Evolutionary conservation across 2,113 vertebrate genomes (phyloP), one percentile per base, ranked within the genome.

Genomic region (Callocephalon fimbriatum): DNA sequence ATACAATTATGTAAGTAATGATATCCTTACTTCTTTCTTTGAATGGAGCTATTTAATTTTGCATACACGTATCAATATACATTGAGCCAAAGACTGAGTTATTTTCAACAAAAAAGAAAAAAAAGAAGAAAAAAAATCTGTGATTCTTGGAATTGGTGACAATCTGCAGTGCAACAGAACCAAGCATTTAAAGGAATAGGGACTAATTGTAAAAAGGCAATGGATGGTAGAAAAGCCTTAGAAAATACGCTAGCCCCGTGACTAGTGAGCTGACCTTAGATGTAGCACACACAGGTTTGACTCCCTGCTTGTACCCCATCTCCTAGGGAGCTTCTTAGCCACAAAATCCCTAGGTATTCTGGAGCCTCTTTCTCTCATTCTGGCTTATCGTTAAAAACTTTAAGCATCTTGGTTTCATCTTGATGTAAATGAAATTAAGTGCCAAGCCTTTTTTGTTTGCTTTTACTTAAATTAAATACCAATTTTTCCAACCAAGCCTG

Each of bases 281-380:
- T 1, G 2, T 8, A 23, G 50, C 11, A 42, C 45, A 14, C 2
- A 0, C 2, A 3, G 29, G 12, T 54, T 71, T 42, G 32, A 78
- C 31, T 86, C 51, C n/a, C 19, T 63, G 37, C 38, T 75, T 80
- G 42, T 44, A 35, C 22, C 4, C 14, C 15, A 29, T 45, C 29
- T 75, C 31, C 74, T 12, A 20, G 40, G 32, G 44, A 73, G 12
- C 27, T 82, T 81, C 53, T 44, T 58, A 48, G 61, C 25, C n/a
- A 62, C 45, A 66, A 20, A 81, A 58, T 20, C 51, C 48, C 27
- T 50, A 15, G 10, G 9, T 67, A 42, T 45, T 71, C 45, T 85
- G 37, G 37, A 66, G 37, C n/a, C 9, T 70, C 27, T 74, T 59
- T 23, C 38, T 75, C 16, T 75, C 27, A 32, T 59, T 89, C 63